Evolutionary conservation across 2,888 invertebrate species (phyloP), one percentile per base, ranked within the genome.

Genomic region (Thecophora atra): DNA sequence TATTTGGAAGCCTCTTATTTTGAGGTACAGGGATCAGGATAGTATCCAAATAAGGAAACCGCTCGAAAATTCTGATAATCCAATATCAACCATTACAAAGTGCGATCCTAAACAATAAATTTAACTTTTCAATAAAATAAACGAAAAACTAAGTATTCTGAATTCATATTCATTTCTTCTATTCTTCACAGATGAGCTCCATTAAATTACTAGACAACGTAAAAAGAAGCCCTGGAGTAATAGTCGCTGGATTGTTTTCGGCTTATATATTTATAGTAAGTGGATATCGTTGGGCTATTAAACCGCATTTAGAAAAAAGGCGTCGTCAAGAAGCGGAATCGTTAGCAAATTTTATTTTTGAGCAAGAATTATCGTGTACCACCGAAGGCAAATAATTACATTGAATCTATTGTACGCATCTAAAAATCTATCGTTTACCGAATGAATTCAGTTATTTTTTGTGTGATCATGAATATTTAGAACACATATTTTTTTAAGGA

Each of bases 1-100:
- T 75, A 87, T 88, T 84, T 88, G 87, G 87, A 82, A 84, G 71
- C 88, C 88, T 54, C 75, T 87, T 5, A 79, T 88, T 63, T 2
- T 82, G 6, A 80, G 77, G 73, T 83, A 74, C 70, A 82, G 78
- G 74, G 79, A 77, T 73, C 82, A 83, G 51, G 28, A 58, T 47
- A 30, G 15, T 11, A 60, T n/a, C 30, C 56, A 77, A 6, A 71
- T 30, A 30, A n/a, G 17, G 5, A 47, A 47, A 4, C 8, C 6
- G 6, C 13, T 47, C 4, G 5, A 47, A 47, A 4, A n/a, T 4
- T 8, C 60, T 52, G 30, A 44, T 26, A 11, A 66, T 17, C 28
- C 5, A 17, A 28, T 13, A n/a, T 42, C n/a, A 28, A 3, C 13
- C 30, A 21, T 44, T 13, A 44, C 44, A 64, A 64, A 63, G 42